These are phyloP conservation scores for Arrhopalites spinosus DNA, from an alignment of 2,888 invertebrate genomes.

Conservation along the genomic window DNA sequence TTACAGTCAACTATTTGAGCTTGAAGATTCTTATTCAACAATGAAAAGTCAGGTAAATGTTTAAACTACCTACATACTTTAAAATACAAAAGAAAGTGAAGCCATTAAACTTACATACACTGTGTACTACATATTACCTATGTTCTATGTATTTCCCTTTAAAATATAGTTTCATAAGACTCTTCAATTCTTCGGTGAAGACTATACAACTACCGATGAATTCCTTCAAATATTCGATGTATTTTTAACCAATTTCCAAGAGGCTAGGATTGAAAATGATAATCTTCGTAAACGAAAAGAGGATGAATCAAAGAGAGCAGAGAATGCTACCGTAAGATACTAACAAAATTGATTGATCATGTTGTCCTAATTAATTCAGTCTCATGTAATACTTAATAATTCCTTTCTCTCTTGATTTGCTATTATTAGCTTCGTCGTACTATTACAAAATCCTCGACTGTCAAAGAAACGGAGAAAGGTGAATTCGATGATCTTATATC, in stretches of 20 bases:
- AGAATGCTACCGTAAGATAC: conserved; percentile 35
- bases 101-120: background rate
- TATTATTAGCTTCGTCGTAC: conserved; percentile 39
- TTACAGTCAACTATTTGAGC: conserved; percentile 86
- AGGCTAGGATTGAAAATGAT: conserved; percentile 87
- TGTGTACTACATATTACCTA: background rate
- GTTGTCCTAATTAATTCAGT: no score
- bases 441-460: conserved; percentile 27
- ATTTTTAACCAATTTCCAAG: conserved; percentile 79
- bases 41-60: conserved; percentile 78
- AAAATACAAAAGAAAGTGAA: background rate
- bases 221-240: conserved; percentile 91
- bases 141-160: conserved; percentile 43
- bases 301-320: conserved; percentile 62
- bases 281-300: conserved; percentile 79
- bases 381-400: no score
- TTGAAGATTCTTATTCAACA: conserved; percentile 90
- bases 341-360: no score
- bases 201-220: conserved; percentile 84
- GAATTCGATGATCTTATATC: conserved; percentile 97
- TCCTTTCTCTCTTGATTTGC: no score
- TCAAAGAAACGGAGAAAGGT: conserved; percentile 66
- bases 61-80: background rate
- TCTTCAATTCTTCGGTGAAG: conserved; percentile 88
- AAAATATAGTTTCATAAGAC: conserved; percentile 78